phyloP scores from a whole-genome alignment of 2,113 vertebrate species.

The Chiloscyllium plagiosum region DNA sequence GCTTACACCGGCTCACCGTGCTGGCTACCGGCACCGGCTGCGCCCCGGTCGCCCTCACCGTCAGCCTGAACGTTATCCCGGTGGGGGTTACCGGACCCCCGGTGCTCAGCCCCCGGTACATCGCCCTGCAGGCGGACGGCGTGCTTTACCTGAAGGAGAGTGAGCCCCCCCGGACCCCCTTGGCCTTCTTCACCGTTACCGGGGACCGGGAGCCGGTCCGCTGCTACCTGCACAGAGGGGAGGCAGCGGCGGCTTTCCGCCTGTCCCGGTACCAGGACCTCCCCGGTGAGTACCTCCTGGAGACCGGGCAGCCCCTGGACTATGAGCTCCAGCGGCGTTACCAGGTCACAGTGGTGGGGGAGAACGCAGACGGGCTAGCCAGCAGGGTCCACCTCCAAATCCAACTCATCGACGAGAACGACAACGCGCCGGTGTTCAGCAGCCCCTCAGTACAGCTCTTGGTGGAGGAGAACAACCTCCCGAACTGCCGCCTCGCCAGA shows the following conservation, averaged over 20 bases:
- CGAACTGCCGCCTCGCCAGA: constrained; percentile 79
- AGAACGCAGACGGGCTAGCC: constrained; percentile 63
- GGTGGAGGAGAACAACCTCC: constrained; percentile 88
- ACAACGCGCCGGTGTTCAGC: constrained; percentile 84
- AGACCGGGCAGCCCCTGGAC: constrained; percentile 81
- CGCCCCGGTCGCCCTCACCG: constrained; percentile 81
- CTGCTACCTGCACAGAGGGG: constrained; percentile 72
- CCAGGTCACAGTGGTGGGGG: constrained; percentile 74
- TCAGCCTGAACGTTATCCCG: constrained; percentile 72
- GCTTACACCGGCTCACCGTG: constrained; percentile 75
- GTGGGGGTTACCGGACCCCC: constrained; percentile 69
- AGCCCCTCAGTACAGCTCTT: constrained; percentile 75
- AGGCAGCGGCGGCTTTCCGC: constrained; percentile 70
- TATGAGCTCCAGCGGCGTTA: constrained; percentile 77
- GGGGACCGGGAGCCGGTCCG: constrained; percentile 69
- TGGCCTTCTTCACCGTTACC: constrained; percentile 90
- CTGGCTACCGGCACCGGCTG: constrained; percentile 83
- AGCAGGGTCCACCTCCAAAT: constrained; percentile 73
- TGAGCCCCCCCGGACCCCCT: constrained; percentile 78
- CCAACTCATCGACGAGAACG: constrained; percentile 85
- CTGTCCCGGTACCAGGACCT: constrained; percentile 77
- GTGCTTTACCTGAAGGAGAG: constrained; percentile 82
- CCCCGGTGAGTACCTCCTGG: constrained; percentile 82
- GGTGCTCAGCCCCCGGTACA: constrained; percentile 76
- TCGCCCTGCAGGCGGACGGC: constrained; percentile 78